Base-by-base conservation (phyloP, 2,113 vertebrate species). In the Mormyrus iriodes region DNA sequence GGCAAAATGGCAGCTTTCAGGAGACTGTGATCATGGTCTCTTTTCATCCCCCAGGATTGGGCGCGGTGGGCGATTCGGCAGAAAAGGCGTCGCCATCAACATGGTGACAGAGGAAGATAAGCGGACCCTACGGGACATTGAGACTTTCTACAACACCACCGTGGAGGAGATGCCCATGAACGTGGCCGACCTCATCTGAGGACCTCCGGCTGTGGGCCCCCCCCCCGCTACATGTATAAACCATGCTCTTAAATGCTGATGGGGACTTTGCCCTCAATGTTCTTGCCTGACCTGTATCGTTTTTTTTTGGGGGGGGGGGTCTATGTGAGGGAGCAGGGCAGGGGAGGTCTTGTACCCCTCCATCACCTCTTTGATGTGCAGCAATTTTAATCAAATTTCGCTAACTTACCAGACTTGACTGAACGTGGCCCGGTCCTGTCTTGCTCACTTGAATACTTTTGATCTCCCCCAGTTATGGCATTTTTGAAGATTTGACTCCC, bases 151-250 rank as follows among this genome's bases (percentile, higher is more conserved):
- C 90, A 92, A 92, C 91, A 93, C 92, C 46, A 91, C 91, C 13
- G 92, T 93, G 58, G 92, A 93, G 55, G 92, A 93, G 90, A 93
- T 93, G 92, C 92, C 92, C 49, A 91, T 93, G 92, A 93, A 93
- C 89, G 92, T 93, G 90, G 92, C 92, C 73, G 92, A 92, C 55
- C 91, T 93, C 53, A 93, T 92, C 84, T 93, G 89, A 86, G 88
- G n/a, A 31, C n/a, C 27, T 4, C 61, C 0, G 12, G 9, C 2
- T 0, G 2, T 15, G 13, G 10, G 0, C 61, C n/a, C 61, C 58
- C 52, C n/a, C 61, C 24, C 61, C 27, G 13, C 21, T 85, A 53
- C n/a, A 17, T 73, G 19, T 51, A 27, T 53, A 46, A 85, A 44
- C 69, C 17, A 15, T 83, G n/a, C 89, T 39, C 52, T 85, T 88